A percentile compares a stretch with the other conserved stretches of the same genome.
These are phyloP conservation scores for Micrasema longulum DNA, from an alignment of 1,140 invertebrate genomes.

Conservation along the genomic window DNA sequence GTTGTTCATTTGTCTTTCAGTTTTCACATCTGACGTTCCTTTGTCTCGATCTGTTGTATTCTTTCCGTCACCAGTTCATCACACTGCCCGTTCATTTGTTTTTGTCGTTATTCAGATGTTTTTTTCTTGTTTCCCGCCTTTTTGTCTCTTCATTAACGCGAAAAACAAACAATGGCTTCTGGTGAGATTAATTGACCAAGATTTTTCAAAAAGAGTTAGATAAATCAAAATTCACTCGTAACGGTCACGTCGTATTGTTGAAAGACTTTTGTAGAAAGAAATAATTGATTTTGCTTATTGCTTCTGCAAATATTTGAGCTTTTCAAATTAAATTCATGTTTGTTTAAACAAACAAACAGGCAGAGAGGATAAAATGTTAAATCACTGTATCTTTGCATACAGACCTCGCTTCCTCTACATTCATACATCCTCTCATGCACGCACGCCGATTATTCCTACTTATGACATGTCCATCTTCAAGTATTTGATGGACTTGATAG, in stretches of 20 bases:
- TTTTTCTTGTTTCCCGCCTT: constrained; percentile 15
- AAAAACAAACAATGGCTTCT: constrained; percentile 16
- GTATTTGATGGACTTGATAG: no score
- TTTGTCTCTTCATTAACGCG: constrained; percentile 32
- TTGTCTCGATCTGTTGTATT: constrained; percentile 42
- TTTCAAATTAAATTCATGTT: no score
- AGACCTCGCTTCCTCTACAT: no score
- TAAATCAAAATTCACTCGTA: constrained; percentile 13
- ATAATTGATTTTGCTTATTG: no score
- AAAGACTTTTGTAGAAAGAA: neutral
- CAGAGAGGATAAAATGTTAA: no score
- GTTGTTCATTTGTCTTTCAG: constrained; percentile 45
- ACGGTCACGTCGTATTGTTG: neutral
- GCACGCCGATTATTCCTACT: no score
- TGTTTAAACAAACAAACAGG: no score
- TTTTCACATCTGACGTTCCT: constrained; percentile 47
- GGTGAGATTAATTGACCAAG: constrained; percentile 14
- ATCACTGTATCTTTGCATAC: no score
- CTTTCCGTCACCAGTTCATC: constrained; percentile 21
- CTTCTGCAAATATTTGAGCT: no score
- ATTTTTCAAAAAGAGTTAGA: constrained; percentile 16
- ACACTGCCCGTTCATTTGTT: constrained; percentile 34
- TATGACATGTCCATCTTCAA: no score
- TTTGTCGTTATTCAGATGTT: constrained; percentile 10
- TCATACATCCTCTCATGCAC: no score